A percentile compares a stretch with the other conserved stretches of the same genome.
These are phyloP conservation scores for Melanotaenia pygmaea DNA, from an alignment of 2,797 vertebrate genomes.

Conservation along the genomic window DNA sequence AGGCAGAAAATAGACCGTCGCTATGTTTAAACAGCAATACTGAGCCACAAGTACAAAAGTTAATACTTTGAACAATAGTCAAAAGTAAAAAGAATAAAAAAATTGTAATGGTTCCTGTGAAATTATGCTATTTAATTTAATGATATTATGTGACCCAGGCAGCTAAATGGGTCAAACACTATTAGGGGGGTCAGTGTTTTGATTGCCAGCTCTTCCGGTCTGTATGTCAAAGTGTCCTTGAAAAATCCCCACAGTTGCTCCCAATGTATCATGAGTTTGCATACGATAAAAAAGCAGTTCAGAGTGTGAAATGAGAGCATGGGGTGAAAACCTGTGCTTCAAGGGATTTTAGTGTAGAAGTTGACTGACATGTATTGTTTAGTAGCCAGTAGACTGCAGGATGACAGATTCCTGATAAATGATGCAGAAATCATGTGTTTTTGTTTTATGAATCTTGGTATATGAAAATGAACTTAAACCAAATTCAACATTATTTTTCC, in stretches of 20 bases:
- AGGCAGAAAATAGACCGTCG: conserved; percentile 18
- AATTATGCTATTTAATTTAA: conserved; percentile 2
- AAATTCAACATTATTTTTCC: no score
- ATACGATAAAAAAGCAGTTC: background rate
- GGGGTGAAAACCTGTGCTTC: background rate
- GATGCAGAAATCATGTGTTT: background rate
- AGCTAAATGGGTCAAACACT: background rate
- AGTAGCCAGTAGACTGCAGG: no score
- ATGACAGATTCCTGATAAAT: background rate
- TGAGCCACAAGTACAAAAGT: background rate
- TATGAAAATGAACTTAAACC: background rate
- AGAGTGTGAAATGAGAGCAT: background rate
- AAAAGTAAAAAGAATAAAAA: background rate
- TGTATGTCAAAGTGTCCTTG: background rate
- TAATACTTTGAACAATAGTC: background rate
- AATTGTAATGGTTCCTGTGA: background rate
- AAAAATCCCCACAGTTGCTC: background rate
- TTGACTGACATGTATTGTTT: background rate
- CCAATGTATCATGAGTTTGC: background rate
- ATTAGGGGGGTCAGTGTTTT: background rate
- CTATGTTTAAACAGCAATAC: background rate
- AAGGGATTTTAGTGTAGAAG: background rate
- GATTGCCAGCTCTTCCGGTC: background rate
- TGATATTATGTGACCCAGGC: background rate
- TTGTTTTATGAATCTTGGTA: background rate